A percentile compares a stretch with the other conserved stretches of the same genome.
Evolutionary conservation across 2,888 invertebrate species (phyloP).

Genomic region (Dynastes hyllus): DNA sequence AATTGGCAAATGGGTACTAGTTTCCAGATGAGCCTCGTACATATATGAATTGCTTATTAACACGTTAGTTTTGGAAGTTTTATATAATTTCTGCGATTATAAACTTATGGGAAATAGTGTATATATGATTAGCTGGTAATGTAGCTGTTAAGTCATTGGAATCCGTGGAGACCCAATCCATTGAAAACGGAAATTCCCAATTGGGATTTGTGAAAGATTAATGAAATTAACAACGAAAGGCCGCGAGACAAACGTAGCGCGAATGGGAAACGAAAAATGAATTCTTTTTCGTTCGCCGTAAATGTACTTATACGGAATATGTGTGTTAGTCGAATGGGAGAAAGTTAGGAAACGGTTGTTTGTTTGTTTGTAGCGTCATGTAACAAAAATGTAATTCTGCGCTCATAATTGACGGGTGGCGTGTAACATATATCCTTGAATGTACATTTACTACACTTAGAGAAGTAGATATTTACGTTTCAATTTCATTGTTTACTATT

Average conservation of each 20-base stretch:
- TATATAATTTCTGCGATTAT: no score
- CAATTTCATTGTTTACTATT: constrained; percentile 8
- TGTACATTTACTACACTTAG: neutral
- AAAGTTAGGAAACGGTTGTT: constrained; percentile 35
- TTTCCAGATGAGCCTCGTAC: no score
- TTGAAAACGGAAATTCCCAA: constrained; percentile 24
- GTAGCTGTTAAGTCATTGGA: neutral
- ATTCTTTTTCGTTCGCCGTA: constrained; percentile 5
- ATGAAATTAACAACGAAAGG: constrained; percentile 14
- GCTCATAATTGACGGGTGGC: neutral
- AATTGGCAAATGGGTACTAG: no score
- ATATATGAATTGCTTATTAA: no score
- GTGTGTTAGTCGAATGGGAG: constrained; percentile 15
- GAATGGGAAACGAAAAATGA: constrained; percentile 22
- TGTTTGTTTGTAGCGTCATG: neutral
- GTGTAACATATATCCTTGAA: constrained; percentile 4
- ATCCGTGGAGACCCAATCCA: constrained; percentile 3
- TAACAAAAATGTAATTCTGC: constrained; percentile 10
- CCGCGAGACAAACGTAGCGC: neutral
- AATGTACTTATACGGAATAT: constrained; percentile 11
- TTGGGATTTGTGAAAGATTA: constrained; percentile 36
- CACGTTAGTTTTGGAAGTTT: no score
- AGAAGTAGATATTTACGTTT: constrained; percentile 6
- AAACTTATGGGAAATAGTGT: no score
- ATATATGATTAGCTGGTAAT: neutral